Percentiles rank a stretch among this genome's conserved stretches.
Evolutionary conservation across 2,888 invertebrate species (phyloP).

Genomic region (Tholera decimalis): DNA sequence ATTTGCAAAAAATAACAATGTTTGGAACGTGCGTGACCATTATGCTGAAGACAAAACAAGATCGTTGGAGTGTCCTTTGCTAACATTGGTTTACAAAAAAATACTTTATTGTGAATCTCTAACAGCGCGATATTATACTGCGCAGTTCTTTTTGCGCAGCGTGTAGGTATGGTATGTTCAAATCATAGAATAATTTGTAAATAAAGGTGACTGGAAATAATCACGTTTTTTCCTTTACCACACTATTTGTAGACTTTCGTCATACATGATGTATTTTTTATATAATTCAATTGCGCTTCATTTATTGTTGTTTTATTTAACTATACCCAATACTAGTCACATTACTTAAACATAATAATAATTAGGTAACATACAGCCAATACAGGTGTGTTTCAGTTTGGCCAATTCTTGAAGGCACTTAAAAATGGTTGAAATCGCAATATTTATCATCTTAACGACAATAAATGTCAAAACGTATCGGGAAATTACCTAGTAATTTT

Average conservation of each 20-base stretch:
- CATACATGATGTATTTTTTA: constrained; percentile 31
- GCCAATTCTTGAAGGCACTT: too few species aligned
- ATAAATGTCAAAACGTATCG: too few species aligned
- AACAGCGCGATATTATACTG: constrained; percentile 67
- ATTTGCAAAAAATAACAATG: constrained; percentile 19
- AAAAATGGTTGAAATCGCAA: too few species aligned
- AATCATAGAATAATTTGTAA: constrained; percentile 47
- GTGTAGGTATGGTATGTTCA: constrained; percentile 37
- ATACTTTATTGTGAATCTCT: constrained; percentile 62
- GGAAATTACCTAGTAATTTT: too few species aligned
- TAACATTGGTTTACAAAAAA: constrained; percentile 72
- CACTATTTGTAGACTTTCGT: constrained; percentile 19
- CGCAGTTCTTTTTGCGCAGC: constrained; percentile 71
- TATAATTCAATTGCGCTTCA: constrained; percentile 29
- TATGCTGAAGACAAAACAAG: constrained; percentile 53
- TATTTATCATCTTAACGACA: too few species aligned
- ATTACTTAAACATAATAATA: too few species aligned
- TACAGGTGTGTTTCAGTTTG: too few species aligned
- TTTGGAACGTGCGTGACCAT: constrained; percentile 9
- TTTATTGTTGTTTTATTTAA: constrained; percentile 26
- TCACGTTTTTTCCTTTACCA: constrained; percentile 49
- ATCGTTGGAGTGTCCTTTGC: constrained; percentile 71
- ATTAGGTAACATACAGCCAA: constrained; percentile 3
- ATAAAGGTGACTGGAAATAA: constrained; percentile 37
- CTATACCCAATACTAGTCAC: constrained; percentile 10